phyloP scores from a whole-genome alignment of 2,113 vertebrate genomes.

The Orcinus orca region DNA sequence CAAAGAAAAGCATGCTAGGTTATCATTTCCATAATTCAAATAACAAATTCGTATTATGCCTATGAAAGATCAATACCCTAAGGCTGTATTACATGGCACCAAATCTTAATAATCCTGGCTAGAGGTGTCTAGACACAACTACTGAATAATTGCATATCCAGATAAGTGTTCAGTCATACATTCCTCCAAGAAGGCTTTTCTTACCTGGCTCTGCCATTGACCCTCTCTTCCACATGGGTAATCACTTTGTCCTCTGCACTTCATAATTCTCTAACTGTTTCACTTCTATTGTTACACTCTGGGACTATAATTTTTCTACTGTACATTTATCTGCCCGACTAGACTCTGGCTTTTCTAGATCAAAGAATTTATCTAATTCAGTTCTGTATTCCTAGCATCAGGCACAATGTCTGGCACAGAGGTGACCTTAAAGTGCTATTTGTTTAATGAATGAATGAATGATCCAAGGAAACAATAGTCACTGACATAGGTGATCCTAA shows the following conservation, averaged over 20 bases:
- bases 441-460: conserved; percentile 4
- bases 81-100: background rate
- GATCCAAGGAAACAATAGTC: background rate
- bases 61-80: background rate
- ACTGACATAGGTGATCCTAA: background rate
- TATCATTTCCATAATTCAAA: background rate
- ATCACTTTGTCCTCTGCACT: background rate
- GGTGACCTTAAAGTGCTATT: background rate
- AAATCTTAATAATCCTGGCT: background rate
- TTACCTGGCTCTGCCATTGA: background rate
- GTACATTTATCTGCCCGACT: background rate
- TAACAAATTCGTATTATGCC: background rate
- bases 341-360: background rate
- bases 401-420: background rate
- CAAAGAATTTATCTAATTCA: background rate
- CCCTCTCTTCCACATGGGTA: background rate
- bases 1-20: background rate
- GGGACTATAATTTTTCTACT: background rate
- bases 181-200: background rate
- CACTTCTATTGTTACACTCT: background rate
- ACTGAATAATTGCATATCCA: background rate
- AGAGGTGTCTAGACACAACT: background rate
- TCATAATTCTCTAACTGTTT: background rate
- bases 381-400: background rate
- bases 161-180: background rate